Conservation (phyloP, 2,888 invertebrate genomes). For the Protonemura montana region DNA sequence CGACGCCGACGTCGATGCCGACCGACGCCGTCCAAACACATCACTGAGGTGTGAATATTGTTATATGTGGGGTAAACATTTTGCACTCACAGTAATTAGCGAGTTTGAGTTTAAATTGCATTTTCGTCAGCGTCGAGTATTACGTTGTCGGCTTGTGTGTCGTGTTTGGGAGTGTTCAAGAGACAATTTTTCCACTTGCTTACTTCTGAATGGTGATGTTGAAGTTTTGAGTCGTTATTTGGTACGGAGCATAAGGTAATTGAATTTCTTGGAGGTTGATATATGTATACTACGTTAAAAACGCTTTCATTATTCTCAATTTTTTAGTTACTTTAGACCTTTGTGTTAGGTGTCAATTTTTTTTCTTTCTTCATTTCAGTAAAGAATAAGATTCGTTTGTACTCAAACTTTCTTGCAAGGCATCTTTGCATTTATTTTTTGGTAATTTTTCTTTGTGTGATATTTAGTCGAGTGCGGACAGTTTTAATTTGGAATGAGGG, state of each 20-base stretch:
- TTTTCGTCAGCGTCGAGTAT: background rate
- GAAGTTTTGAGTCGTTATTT: background rate
- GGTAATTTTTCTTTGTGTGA: background rate
- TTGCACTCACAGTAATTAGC: background rate
- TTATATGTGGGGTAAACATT: background rate
- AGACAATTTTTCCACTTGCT: background rate
- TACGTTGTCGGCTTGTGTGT: background rate
- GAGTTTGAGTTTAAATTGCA: background rate
- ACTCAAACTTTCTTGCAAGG: background rate
- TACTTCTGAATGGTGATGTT: background rate
- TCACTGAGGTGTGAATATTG: background rate
- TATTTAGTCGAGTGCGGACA: background rate
- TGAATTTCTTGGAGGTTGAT: background rate
- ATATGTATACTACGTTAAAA: background rate
- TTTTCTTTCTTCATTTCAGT: background rate
- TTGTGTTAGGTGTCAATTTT: background rate
- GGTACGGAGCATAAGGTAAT: background rate
- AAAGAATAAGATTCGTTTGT: background rate
- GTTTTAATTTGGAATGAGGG: background rate
- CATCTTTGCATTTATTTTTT: background rate
- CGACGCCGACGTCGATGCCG: background rate
- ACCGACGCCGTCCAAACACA: background rate
- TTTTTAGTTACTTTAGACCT: background rate
- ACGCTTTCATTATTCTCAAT: background rate
- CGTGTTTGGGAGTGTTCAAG: background rate